Conservation (phyloP, 35 echinoderm and acorn worm species). For the Acanthaster planci region DNA sequence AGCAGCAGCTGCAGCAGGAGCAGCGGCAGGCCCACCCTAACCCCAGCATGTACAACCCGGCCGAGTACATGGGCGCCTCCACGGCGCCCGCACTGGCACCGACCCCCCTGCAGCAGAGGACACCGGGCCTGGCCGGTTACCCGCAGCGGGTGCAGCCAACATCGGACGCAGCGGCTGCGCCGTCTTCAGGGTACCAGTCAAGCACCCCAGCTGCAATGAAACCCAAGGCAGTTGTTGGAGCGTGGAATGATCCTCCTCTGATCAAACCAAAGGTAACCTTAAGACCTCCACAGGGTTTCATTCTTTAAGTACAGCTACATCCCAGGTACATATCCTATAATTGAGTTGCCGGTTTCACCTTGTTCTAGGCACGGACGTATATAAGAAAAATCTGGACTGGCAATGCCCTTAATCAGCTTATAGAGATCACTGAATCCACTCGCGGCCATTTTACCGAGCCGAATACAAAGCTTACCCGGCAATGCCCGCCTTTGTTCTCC, state of each 20-base stretch:
- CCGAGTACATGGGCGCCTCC: slow-evolving; percentile 17
- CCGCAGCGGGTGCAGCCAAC: slow-evolving; percentile 25
- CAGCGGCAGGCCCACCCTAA: not conserved
- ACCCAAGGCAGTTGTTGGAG: slow-evolving; percentile 31
- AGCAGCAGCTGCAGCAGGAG: not conserved
- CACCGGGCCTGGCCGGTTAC: slow-evolving; percentile 30
- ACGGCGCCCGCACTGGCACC: not conserved
- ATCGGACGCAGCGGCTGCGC: slow-evolving; percentile 8
- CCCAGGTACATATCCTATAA: no score
- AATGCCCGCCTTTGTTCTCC: no score
- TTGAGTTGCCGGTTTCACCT: no score
- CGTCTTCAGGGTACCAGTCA: slow-evolving; percentile 21
- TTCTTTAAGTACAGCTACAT: no score
- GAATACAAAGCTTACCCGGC: no score
- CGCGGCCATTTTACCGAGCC: no score
- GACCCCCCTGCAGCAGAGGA: slow-evolving; percentile 26
- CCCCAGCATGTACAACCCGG: slow-evolving; percentile 19
- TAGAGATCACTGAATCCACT: no score
- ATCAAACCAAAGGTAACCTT: slow-evolving; percentile 70
- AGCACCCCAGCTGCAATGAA: not conserved
- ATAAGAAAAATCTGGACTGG: no score
- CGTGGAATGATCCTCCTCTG: slow-evolving; percentile 92
- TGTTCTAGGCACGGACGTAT: no score
- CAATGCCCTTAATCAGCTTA: no score
- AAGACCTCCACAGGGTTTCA: no score